phyloP scores from a whole-genome alignment of 2,797 vertebrate genomes.

The Anolis apletophallus region DNA sequence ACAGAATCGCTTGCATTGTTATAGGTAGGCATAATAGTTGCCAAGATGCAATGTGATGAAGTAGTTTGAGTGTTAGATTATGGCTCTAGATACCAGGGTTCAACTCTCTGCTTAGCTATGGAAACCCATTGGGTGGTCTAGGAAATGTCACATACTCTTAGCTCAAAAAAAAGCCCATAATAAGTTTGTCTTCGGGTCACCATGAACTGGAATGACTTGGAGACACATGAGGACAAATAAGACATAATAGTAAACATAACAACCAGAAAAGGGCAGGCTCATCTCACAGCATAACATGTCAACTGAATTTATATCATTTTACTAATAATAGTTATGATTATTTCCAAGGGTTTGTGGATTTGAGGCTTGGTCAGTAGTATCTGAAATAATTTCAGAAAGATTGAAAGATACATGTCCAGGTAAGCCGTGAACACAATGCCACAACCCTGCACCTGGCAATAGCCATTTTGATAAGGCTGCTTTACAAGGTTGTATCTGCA shows the following conservation, averaged over 20 bases:
- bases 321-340: neutral
- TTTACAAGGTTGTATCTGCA: neutral
- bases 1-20: no score
- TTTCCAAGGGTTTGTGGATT: neutral
- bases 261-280: neutral
- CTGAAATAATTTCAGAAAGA: neutral
- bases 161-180: no score
- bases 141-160: no score
- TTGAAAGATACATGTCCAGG: neutral
- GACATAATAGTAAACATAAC: neutral
- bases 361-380: neutral
- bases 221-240: no score
- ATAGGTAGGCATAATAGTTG: neutral
- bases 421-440: neutral
- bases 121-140: no score
- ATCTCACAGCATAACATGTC: neutral
- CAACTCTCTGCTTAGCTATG: no score
- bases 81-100: no score
- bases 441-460: neutral
- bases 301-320: neutral
- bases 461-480: no score
- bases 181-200: no score
- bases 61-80: no score
- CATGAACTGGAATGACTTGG: no score
- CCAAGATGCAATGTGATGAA: no score